These are phyloP conservation scores for Sialis fuliginosa DNA, from an alignment of 2,888 invertebrate species.

Conservation along the genomic window DNA sequence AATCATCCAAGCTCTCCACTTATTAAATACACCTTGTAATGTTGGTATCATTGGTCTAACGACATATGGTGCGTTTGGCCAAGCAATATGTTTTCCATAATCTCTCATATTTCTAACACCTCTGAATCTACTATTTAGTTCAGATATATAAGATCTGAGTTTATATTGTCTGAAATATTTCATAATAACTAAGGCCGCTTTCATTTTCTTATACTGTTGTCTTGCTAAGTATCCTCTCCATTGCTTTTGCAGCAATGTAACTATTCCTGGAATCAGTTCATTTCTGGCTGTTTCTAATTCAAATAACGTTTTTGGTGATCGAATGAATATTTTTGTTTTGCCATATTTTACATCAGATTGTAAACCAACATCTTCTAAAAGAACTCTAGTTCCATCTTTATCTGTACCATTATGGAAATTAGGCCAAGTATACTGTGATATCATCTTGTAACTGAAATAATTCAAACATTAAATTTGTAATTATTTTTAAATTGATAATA, in stretches of 20 bases:
- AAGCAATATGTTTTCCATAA: slow-evolving; percentile 58
- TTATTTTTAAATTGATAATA: background rate
- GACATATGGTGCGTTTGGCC: slow-evolving; percentile 67
- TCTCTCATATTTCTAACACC: slow-evolving; percentile 47
- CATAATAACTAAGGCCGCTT: slow-evolving; percentile 69
- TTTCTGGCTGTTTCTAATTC: slow-evolving; percentile 73
- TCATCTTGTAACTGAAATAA: slow-evolving; percentile 76
- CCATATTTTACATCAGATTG: slow-evolving; percentile 81
- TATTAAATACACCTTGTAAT: slow-evolving; percentile 44
- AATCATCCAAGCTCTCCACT: slow-evolving; percentile 80
- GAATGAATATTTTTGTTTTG: slow-evolving; percentile 88
- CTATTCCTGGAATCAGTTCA: slow-evolving; percentile 77
- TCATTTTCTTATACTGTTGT: slow-evolving; percentile 63
- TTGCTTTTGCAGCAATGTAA: slow-evolving; percentile 85
- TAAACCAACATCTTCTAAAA: slow-evolving; percentile 65
- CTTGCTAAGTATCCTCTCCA: slow-evolving; percentile 60
- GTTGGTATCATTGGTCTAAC: slow-evolving; percentile 41
- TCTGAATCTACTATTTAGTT: slow-evolving; percentile 43
- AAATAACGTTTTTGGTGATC: slow-evolving; percentile 83
- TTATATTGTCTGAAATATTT: slow-evolving; percentile 66
- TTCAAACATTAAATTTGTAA: background rate
- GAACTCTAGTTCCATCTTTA: slow-evolving; percentile 67
- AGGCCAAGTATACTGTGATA: slow-evolving; percentile 92
- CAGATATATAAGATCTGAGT: slow-evolving; percentile 48
- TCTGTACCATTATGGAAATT: slow-evolving; percentile 67